Percentiles rank a stretch among this genome's conserved stretches.
Conservation (phyloP, 1,140 invertebrate species). For the Delia radicum region DNA sequence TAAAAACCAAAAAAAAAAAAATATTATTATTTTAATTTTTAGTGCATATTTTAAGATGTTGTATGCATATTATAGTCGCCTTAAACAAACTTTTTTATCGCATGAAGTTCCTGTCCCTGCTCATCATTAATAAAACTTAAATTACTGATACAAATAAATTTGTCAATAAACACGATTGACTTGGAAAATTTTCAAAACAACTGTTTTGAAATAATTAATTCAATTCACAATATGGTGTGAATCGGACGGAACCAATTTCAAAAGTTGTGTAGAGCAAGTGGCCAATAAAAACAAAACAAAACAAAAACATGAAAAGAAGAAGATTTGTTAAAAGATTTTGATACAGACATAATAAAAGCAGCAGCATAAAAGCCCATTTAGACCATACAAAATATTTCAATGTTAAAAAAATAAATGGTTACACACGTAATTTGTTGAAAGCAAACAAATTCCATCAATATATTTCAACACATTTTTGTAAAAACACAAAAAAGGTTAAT, state of each 20-base stretch:
- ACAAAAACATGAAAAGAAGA: no score
- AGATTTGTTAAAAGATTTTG: neutral
- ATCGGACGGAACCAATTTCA: neutral
- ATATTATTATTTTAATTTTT: no score
- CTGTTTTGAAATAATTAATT: neutral
- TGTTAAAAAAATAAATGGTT: neutral
- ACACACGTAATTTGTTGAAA: neutral
- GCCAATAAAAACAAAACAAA: neutral
- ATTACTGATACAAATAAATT: no score
- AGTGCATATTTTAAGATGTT: no score
- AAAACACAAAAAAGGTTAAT: no score
- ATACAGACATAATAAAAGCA: neutral
- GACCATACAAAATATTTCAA: neutral
- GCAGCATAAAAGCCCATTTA: neutral
- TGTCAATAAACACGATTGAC: neutral
- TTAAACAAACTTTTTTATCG: no score
- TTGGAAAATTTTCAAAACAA: neutral
- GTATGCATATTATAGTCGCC: no score
- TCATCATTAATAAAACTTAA: no score
- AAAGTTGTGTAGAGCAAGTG: neutral
- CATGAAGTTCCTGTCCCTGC: no score
- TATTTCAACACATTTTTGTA: no score
- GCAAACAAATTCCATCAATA: no score
- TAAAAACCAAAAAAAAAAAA: no score
- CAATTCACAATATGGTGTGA: constrained; percentile 1